Evolutionary conservation across 2,113 vertebrate species (phyloP), one percentile per base, ranked within the genome.

Genomic region (Notechis scutatus): DNA sequence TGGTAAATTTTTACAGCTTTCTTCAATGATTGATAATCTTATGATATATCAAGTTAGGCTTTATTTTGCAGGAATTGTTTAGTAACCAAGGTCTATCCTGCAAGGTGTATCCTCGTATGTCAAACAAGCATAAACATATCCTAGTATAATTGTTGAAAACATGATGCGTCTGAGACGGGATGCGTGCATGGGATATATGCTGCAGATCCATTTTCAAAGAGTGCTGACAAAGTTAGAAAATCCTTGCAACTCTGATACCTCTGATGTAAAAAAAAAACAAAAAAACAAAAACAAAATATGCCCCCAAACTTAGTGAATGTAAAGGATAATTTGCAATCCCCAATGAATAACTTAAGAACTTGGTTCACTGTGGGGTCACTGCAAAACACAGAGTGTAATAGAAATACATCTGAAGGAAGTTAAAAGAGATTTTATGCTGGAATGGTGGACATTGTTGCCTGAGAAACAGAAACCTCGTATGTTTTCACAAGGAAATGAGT

Each of bases 401-500:
- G 96, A 96, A 97, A 97, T 96, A 97, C 93, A 96, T 97, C 97
- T 94, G 90, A 96, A 96, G 94, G 95, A 97, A 97, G 95, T 91
- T 93, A 94, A 97, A 93, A 57, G 97, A 96, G 95, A 96, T 61
- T 87, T 97, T 96, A 95, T 97, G 97, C 97, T 97, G 97, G 97
- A 98, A 97, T 97, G 92, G 96, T 94, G 95, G 96, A 94, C 96
- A 97, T 95, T 54, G 96, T 98, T 98, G 97, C 97, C 97, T 97
- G 97, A 98, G 98, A 97, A 98, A 98, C 97, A 95, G 96, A 98
- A 98, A 97, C 97, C 96, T 97, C 97, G 96, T 96, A 96, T 98
- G 97, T 98, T 98, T 98, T 98, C 97, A 96, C 96, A 97, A 97
- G 98, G 98, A 98, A 98, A 98, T 98, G 97, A 98, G 96, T 98